Evolutionary conservation across 2,888 invertebrate species (phyloP), one percentile per base, ranked within the genome.

Genomic region (Trilocha varians): DNA sequence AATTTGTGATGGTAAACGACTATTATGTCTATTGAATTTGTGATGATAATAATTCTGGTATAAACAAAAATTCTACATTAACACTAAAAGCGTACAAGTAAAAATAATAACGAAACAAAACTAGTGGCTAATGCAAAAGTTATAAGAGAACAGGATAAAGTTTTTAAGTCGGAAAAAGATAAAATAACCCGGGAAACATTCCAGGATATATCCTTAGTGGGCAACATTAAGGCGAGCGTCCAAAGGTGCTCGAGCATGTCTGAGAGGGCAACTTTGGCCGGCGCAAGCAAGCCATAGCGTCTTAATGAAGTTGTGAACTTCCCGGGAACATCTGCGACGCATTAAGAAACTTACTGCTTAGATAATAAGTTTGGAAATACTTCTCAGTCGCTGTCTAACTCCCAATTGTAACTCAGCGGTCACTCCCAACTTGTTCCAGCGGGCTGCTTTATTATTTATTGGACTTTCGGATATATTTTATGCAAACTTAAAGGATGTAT

Each of bases 291-390:
- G 73, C 72, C 70, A 67, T 70, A 67, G 68, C 70, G 70, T 71
- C 77, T 73, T 80, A 78, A 80, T 80, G 76, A 80, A 82, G 66
- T 79, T 79, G 62, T 58, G 55, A 73, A 78, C 65, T 75, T 65
- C 54, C 36, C 48, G 46, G 41, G 37, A 48, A 39, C 45, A 47
- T 48, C 52, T 47, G 41, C 62, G 49, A 49, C 49, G 53, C 46
- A 67, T 57, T 64, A 54, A 54, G 46, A 45, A 53, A 53, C 70
- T 64, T 70, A 63, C 41, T 18, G 18, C 44, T 38, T 39, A 43
- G 46, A 42, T 47, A 46, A 57, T 68, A 76, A 61, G 66, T 55
- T 59, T 49, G 38, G 40, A 53, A 61, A 52, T 66, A 41, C 49
- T 41, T 39, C 43, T 11, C 6, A 25, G 25, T 25, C 6, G 6